Conservation (phyloP, 2,888 invertebrate species). For the Merodon equestris region DNA sequence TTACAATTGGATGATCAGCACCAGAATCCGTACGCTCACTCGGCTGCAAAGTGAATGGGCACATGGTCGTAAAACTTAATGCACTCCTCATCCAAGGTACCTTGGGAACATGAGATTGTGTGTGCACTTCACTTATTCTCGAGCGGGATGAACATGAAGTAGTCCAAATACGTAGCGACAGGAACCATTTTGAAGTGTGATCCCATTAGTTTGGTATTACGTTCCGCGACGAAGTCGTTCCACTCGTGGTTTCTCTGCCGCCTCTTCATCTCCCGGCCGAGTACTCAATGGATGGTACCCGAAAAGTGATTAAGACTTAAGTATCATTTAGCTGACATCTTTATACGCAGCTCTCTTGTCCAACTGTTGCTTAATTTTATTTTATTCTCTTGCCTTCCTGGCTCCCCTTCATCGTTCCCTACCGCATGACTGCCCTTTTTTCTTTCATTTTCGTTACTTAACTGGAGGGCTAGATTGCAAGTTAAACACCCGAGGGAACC, state of each 20-base stretch:
- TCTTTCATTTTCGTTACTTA: too few relatives aligned
- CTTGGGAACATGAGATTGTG: slow-evolving; percentile 10
- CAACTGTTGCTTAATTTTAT: slow-evolving; percentile 54
- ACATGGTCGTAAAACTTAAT: slow-evolving; percentile 63
- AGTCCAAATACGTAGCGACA: slow-evolving; percentile 38
- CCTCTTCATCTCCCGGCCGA: slow-evolving; percentile 10
- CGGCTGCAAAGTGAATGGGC: slow-evolving; percentile 40
- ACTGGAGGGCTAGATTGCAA: slow-evolving; percentile 25
- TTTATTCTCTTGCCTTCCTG: slow-evolving; percentile 1
- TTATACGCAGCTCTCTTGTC: slow-evolving; percentile 54
- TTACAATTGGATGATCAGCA: slow-evolving; percentile 14
- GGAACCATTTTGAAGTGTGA: slow-evolving; percentile 68
- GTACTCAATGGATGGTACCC: slow-evolving; percentile 35
- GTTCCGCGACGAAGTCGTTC: slow-evolving; percentile 31
- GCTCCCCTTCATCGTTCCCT: background rate
- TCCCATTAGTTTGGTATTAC: slow-evolving; percentile 65
- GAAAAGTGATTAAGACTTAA: slow-evolving; percentile 67
- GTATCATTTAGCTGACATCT: slow-evolving; percentile 68
- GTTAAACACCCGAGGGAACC: slow-evolving; percentile 23
- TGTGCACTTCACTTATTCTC: slow-evolving; percentile 11
- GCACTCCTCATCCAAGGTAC: slow-evolving; percentile 27
- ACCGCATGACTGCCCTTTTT: background rate
- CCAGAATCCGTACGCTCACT: background rate
- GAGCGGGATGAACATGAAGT: slow-evolving; percentile 7
- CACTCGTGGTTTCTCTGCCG: background rate